Base-by-base conservation (phyloP, 2,113 vertebrate species). In the Mirza zaza region DNA sequence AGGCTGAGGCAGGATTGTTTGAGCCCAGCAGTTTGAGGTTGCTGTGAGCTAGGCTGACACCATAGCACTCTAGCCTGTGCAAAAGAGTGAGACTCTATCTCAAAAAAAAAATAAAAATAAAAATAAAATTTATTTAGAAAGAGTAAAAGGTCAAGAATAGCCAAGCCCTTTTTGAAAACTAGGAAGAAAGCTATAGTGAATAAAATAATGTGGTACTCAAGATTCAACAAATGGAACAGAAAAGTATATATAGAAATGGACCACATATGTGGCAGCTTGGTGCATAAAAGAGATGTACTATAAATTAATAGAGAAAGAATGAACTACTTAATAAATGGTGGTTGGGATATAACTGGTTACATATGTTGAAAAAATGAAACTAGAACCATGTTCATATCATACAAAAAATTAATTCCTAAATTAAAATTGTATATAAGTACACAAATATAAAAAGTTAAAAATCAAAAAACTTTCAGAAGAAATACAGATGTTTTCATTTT, bases 51-150 rank as follows among this genome's bases (percentile, higher is more conserved):
- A 45, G 0, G 7, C 45, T 8, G 45, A 8, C 1, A 8, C 45
- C 45, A 45, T 45, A 45, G 45, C 45, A 45, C 45, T 45, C 45
- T 45, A 45, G 45, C 45, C 8, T 45, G 45, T 7, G 45, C 45
- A 45, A 45, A 7, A 45, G 45, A 45, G 7, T 45, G 42, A 45
- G 42, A 45, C 42, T 45, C 45, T 45, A 8, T 45, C 45, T 45
- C 45, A 8, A 45, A 45, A 45, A 45, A 45, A 45, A 45, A 45
- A 45, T 45, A 45, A 45, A 45, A 45, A 8, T 45, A 45, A 45
- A 45, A 45, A 45, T 87, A 81, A 93, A 91, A 75, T 50, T 96
- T 23, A 65, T 42, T 75, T 86, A 39, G 71, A 34, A 91, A 91
- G 32, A 65, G 50, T 73, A 57, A 94, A 67, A 90, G 65, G 13